Base-by-base conservation (phyloP, 2,888 invertebrate species). In the Stenodema calcarata region DNA sequence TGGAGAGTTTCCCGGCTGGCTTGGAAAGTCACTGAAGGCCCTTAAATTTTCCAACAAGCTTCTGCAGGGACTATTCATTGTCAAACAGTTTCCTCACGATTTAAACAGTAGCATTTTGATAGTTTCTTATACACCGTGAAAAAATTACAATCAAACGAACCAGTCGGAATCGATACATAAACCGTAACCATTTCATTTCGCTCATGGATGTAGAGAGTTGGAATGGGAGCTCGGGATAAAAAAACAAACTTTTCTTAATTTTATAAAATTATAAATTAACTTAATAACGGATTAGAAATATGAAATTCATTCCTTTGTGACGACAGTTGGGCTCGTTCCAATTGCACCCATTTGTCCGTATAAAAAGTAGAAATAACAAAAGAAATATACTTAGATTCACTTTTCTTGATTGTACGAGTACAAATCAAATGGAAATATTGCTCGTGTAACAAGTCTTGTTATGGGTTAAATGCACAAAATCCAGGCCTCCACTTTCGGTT, bases 211-310 rank as follows among this genome's bases (percentile, higher is more conserved):
- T n/a, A n/a, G n/a, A n/a, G n/a, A n/a, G n/a, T n/a, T n/a, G n/a
- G n/a, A n/a, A n/a, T n/a, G n/a, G 69, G 28, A 0, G 18, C 23
- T 69, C 18, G 23, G 28, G 23, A 69, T 18, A 70, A 35, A 30
- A 73, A 73, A 73, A 30, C 41, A 35, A 69, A n/a, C n/a, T n/a
- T 16, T 73, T 73, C 35, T 1, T 41, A 35, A 0, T 0, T 35
- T n/a, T 44, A 78, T 12, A 78, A 78, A 78, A 78, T 78, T 78
- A 78, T 78, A 78, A 78, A 78, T 78, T 35, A 73, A 27, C 44
- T 78, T 78, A 50, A 50, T 62, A 62, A 62, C 23, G 62, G 62
- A 23, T 62, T 62, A 62, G 23, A 62, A 62, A 23, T n/a, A 0
- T 62, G 62, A 54, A 18, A 54, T 62, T 62, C 23, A 18, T 23